These are phyloP conservation scores for Pollenia amentaria DNA, from an alignment of 2,888 invertebrate genomes.

Conservation along the genomic window DNA sequence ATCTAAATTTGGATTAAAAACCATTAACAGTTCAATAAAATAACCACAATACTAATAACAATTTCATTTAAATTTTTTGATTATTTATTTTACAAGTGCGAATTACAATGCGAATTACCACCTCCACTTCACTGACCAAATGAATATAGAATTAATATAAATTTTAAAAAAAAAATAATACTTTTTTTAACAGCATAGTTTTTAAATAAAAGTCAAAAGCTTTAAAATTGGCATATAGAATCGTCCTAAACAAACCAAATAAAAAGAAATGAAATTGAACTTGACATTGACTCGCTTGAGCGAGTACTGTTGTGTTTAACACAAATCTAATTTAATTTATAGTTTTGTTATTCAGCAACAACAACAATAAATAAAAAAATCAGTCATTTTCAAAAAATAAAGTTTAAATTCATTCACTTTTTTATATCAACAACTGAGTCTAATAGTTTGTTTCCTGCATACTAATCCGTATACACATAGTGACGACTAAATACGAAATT, in stretches of 20 bases:
- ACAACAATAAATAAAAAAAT: slow-evolving; percentile 11
- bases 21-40: too few relatives aligned
- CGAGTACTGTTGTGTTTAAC: slow-evolving; percentile 73
- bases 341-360: not conserved
- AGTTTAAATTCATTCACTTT: not conserved
- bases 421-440: not conserved
- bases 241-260: not conserved
- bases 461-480: slow-evolving; percentile 20
- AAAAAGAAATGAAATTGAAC: slow-evolving; percentile 78
- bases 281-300: slow-evolving; percentile 79
- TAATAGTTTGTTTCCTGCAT: slow-evolving; percentile 64
- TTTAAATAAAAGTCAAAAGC: slow-evolving; percentile 2
- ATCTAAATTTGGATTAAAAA: too few relatives aligned
- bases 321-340: slow-evolving; percentile 73
- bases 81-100: not conserved
- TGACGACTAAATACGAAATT: slow-evolving; percentile 27
- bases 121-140: not conserved
- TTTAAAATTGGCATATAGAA: not conserved
- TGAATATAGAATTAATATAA: not conserved
- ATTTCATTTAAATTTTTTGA: not conserved
- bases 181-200: not conserved
- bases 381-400: slow-evolving; percentile 1
- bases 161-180: not conserved
- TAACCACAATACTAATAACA: too few relatives aligned
- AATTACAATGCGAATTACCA: not conserved